A percentile compares a stretch with the other conserved stretches of the same genome.
Conservation (phyloP, 2,888 invertebrate species). For the Melanophora roralis region DNA sequence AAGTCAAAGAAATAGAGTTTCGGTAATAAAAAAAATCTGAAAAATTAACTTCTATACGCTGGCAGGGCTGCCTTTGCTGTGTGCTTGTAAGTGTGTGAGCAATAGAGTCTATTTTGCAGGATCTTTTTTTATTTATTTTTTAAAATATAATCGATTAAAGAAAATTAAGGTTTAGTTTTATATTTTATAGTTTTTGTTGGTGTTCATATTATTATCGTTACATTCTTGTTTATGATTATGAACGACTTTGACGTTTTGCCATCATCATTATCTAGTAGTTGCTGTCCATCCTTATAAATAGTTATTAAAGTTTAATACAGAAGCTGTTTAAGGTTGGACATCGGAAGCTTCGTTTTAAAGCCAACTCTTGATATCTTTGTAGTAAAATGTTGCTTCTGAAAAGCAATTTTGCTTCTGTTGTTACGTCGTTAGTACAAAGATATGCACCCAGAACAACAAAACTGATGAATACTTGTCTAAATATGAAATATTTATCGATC, state of each 20-base stretch:
- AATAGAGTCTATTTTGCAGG: constrained; percentile 20
- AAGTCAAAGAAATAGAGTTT: too few relatives aligned
- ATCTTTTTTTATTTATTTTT: constrained; percentile 19
- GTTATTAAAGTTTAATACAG: constrained; percentile 61
- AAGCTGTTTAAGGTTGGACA: constrained; percentile 59
- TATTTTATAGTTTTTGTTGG: constrained; percentile 6
- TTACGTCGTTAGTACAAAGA: constrained; percentile 23
- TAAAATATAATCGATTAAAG: constrained; percentile 51
- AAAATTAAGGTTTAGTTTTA: neutral
- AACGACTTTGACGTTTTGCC: constrained; percentile 9
- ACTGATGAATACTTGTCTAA: neutral
- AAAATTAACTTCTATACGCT: too few relatives aligned
- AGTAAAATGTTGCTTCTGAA: constrained; percentile 39
- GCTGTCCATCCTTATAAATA: constrained; percentile 34
- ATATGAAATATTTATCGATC: neutral
- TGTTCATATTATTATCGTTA: neutral
- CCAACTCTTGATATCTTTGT: constrained; percentile 54
- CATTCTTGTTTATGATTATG: constrained; percentile 39
- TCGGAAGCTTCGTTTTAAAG: constrained; percentile 50
- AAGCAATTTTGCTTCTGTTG: constrained; percentile 31
- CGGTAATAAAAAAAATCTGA: too few relatives aligned
- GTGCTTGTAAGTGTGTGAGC: neutral
- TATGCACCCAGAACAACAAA: neutral
- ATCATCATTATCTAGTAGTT: neutral
- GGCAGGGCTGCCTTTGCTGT: too few relatives aligned